These are phyloP conservation scores for Donacobius atricapilla DNA, from an alignment of 2,113 vertebrate species.

Conservation along the genomic window DNA sequence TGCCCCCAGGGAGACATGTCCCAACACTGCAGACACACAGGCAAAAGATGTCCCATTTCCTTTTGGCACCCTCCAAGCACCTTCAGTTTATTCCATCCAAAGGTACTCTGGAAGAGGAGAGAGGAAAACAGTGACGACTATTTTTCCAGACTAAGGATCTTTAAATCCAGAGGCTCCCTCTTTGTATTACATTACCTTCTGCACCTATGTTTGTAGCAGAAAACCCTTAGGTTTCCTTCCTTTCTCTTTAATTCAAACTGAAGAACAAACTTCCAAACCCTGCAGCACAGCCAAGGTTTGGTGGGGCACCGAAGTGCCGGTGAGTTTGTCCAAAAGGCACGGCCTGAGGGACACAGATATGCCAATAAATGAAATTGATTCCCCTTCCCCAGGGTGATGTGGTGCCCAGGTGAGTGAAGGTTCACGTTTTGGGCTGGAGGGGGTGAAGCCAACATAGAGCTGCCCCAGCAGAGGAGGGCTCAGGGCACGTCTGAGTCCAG, in stretches of 20 bases:
- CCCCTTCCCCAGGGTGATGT: neutral
- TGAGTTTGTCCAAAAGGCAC: neutral
- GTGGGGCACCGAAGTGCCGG: neutral
- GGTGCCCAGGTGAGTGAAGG: neutral
- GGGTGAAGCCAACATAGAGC: neutral
- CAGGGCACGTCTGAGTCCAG: neutral
- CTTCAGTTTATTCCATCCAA: neutral
- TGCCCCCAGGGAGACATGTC: rapidly evolving
- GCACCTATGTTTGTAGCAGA: neutral
- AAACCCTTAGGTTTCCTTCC: neutral
- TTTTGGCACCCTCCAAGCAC: neutral
- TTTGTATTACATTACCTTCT: neutral
- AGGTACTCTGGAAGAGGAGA: neutral
- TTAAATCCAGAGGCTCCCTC: neutral
- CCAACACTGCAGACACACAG: rapidly evolving
- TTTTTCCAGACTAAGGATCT: neutral
- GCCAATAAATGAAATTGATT: neutral
- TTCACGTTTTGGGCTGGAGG: neutral
- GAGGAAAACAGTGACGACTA: neutral
- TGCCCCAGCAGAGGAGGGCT: neutral
- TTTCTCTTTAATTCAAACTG: neutral
- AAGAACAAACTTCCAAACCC: neutral
- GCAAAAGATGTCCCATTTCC: neutral
- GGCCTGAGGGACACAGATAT: neutral
- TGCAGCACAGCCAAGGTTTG: neutral